phyloP scores from a whole-genome alignment of 1,140 invertebrate genomes.

The Ceratosolen fusciceps region DNA sequence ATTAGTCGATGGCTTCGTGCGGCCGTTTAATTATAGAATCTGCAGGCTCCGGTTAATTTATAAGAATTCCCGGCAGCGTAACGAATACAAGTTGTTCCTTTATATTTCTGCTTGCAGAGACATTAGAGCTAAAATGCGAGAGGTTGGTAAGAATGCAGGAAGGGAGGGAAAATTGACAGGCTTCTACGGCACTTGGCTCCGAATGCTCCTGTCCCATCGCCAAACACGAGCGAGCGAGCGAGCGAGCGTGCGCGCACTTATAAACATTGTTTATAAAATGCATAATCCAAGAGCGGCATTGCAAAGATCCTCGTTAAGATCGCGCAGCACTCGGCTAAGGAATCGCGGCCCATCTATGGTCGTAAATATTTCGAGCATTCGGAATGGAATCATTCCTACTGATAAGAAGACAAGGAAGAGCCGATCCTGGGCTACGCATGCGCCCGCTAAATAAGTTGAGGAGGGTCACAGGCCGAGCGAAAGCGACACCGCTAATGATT shows the following conservation, averaged over 20 bases:
- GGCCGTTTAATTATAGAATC: too few species aligned
- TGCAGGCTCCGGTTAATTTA: too few species aligned
- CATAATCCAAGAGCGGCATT: neutral
- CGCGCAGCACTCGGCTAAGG: neutral
- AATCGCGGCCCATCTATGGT: conserved; percentile 11
- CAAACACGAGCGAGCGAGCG: too few species aligned
- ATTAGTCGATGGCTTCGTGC: too few species aligned
- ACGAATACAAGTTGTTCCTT: too few species aligned
- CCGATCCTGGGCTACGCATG: neutral
- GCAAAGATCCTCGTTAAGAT: conserved; percentile 40
- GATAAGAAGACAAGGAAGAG: neutral
- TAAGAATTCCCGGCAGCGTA: too few species aligned
- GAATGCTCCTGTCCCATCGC: too few species aligned
- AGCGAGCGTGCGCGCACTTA: neutral
- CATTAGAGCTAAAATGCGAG: neutral
- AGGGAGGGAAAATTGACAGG: neutral
- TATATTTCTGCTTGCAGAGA: too few species aligned
- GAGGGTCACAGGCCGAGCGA: neutral
- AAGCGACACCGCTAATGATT: conserved; percentile 36
- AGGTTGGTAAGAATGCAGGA: neutral
- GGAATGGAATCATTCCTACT: conserved; percentile 40
- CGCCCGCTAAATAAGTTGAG: neutral
- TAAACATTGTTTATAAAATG: conserved; percentile 9
- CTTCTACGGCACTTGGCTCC: neutral
- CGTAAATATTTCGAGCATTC: conserved; percentile 41